Percentiles rank a stretch among this genome's conserved stretches.
Evolutionary conservation across 2,888 invertebrate genomes (phyloP).

Genomic region (Drosophila stalkeri): DNA sequence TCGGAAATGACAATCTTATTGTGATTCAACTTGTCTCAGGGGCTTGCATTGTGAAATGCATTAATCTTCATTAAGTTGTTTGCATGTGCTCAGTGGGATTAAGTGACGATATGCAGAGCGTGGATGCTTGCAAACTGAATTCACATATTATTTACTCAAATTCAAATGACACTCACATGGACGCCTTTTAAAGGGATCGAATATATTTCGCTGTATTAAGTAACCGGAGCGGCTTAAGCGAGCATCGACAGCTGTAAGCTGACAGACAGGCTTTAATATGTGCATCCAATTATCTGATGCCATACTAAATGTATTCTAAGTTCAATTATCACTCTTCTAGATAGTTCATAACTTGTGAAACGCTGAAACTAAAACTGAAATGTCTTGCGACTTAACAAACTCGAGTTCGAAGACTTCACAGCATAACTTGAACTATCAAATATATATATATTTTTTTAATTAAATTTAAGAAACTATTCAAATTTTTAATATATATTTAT

Average conservation of each 20-base stretch:
- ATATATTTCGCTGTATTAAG: conserved; percentile 46
- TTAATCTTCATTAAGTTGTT: conserved; percentile 70
- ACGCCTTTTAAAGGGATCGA: conserved; percentile 17
- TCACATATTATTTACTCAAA: conserved; percentile 31
- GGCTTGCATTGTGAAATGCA: conserved; percentile 27
- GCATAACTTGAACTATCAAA: too few species aligned
- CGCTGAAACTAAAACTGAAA: too few species aligned
- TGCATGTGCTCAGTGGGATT: conserved; percentile 41
- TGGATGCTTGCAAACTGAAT: background rate
- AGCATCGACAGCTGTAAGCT: conserved; percentile 21
- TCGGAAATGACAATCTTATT: conserved; percentile 27
- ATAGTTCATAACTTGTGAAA: too few species aligned
- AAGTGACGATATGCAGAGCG: conserved; percentile 14
- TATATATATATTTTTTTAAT: too few species aligned
- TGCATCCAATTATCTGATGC: background rate
- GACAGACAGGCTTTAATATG: background rate
- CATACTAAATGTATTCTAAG: background rate
- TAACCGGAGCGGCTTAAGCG: conserved; percentile 38
- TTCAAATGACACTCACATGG: conserved; percentile 6
- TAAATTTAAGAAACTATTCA: background rate
- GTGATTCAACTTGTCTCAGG: conserved; percentile 40
- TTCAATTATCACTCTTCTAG: background rate
- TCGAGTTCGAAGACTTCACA: too few species aligned
- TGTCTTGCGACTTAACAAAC: too few species aligned
- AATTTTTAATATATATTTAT: background rate